Conservation (phyloP, 2,797 vertebrate species). For the Crypturellus tataupa region DNA sequence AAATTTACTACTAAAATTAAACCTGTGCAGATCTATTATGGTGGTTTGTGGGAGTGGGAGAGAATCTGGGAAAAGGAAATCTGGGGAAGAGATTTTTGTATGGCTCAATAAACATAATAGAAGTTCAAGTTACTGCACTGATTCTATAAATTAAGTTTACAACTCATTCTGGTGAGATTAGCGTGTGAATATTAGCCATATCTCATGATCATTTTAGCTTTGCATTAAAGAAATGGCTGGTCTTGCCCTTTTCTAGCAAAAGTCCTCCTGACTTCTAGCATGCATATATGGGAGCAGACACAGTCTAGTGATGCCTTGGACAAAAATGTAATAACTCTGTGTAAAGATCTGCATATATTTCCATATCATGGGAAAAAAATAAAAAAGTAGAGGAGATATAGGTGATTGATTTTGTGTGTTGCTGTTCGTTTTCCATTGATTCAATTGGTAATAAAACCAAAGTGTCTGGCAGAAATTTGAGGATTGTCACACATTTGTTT, state of each 20-base stretch:
- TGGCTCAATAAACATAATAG: background rate
- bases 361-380: background rate
- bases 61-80: background rate
- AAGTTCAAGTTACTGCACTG: background rate
- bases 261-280: background rate
- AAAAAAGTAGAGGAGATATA: background rate
- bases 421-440: background rate
- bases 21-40: background rate
- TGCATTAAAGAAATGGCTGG: rapidly evolving
- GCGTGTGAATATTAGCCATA: background rate
- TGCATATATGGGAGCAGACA: rapidly evolving
- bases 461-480: background rate
- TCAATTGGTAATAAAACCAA: background rate
- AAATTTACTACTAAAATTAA: background rate
- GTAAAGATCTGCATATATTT: background rate
- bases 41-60: background rate
- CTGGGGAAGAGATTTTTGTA: background rate
- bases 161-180: background rate
- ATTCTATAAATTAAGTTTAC: background rate
- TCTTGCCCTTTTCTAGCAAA: rapidly evolving
- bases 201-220: background rate
- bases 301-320: background rate
- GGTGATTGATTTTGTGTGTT: background rate
- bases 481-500: background rate
- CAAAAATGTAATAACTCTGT: rapidly evolving